phyloP scores from a whole-genome alignment of 2,797 vertebrate species.

The Cyclopterus lumpus region DNA sequence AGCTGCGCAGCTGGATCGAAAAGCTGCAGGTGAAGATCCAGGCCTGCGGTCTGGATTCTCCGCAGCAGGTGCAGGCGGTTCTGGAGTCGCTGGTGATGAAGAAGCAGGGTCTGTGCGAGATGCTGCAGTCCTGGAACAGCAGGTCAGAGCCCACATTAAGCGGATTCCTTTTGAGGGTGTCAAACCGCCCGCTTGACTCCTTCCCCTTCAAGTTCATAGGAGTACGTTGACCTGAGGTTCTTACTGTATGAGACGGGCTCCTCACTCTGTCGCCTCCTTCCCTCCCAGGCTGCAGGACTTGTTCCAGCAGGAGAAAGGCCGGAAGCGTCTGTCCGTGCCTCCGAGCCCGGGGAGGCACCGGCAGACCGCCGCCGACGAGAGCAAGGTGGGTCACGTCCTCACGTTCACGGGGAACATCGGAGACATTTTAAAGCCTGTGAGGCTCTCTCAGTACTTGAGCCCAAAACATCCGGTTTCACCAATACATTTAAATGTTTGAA shows the following conservation, averaged over 20 bases:
- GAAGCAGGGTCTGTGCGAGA: conserved; percentile 97
- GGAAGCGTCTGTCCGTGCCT: conserved; percentile 95
- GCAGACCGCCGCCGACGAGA: conserved; percentile 89
- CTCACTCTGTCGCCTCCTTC: background rate
- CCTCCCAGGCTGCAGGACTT: conserved; percentile 92
- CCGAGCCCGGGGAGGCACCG: conserved; percentile 95
- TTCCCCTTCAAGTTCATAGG: background rate
- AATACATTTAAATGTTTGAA: background rate
- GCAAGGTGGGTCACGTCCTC: conserved; percentile 84
- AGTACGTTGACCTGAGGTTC: background rate
- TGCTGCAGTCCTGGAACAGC: conserved; percentile 94
- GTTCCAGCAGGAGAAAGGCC: conserved; percentile 98
- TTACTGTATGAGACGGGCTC: background rate
- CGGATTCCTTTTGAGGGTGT: too few relatives aligned
- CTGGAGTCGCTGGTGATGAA: conserved; percentile 95
- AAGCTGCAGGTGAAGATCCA: conserved; percentile 93
- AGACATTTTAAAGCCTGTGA: too few relatives aligned
- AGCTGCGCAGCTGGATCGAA: conserved; percentile 94
- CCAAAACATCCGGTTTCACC: too few relatives aligned
- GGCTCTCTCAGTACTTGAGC: too few relatives aligned
- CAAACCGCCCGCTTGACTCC: too few relatives aligned
- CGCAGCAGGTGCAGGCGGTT: conserved; percentile 91
- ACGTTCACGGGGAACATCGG: too few relatives aligned
- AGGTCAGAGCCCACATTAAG: too few relatives aligned
- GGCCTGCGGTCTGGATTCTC: conserved; percentile 85